Evolutionary conservation across 1,140 invertebrate species (phyloP).

Genomic region (Drosophila kikkawai): DNA sequence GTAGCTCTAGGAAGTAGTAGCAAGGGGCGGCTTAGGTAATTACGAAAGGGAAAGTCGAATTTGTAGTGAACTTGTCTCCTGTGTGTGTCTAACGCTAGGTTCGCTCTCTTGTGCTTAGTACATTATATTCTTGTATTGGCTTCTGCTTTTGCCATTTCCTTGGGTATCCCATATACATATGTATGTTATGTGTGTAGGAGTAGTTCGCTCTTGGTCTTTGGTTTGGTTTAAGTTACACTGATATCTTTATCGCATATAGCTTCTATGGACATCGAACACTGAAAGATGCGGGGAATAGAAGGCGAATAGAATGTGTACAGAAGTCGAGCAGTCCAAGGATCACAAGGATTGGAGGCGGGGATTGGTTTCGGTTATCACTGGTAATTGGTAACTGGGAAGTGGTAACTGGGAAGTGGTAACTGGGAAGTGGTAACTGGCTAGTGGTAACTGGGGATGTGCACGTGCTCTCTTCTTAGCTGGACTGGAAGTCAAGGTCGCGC

Average conservation of each 20-base stretch:
- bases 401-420: neutral
- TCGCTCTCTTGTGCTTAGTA: conserved; percentile 41
- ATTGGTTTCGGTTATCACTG: conserved; percentile 20
- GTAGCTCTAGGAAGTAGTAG: conserved; percentile 33
- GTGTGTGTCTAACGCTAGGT: conserved; percentile 34
- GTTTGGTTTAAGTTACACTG: conserved; percentile 55
- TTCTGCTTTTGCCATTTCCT: conserved; percentile 1
- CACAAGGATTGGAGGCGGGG: neutral
- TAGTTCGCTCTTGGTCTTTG: conserved; percentile 53
- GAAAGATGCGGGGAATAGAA: conserved; percentile 26
- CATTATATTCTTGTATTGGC: conserved; percentile 23
- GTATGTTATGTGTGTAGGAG: conserved; percentile 44
- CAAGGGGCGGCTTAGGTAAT: conserved; percentile 24
- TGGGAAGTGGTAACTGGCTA: neutral
- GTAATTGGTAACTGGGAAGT: neutral
- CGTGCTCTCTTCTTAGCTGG: conserved; percentile 27
- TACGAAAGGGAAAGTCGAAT: conserved; percentile 22
- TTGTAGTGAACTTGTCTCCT: conserved; percentile 41
- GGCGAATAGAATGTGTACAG: conserved; percentile 13
- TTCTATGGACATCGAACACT: conserved; percentile 52
- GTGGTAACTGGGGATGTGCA: neutral
- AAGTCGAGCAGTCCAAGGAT: conserved; percentile 33
- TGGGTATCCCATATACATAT: conserved; percentile 41
- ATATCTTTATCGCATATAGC: conserved; percentile 50
- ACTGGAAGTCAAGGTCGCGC: conserved; percentile 51